Evolutionary conservation across 2,888 invertebrate species (phyloP).

Genomic region (Protonemura montana): DNA sequence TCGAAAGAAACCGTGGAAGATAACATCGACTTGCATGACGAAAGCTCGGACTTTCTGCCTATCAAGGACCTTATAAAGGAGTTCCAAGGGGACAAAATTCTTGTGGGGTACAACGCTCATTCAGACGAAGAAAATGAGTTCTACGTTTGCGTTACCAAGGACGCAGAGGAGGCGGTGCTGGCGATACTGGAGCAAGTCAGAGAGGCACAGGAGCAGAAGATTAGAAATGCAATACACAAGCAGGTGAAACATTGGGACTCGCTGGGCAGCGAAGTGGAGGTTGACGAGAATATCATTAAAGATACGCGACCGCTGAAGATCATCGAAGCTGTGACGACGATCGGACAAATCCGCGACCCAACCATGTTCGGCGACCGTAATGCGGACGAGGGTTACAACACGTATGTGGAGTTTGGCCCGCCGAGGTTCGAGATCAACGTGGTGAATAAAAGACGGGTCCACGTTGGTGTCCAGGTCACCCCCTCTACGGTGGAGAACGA

Average conservation of each 20-base stretch:
- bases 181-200: slow-evolving; percentile 66
- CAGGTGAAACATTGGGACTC: slow-evolving; percentile 64
- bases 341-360: slow-evolving; percentile 53
- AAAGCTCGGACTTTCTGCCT: slow-evolving; percentile 61
- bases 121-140: slow-evolving; percentile 71
- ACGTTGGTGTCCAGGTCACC: slow-evolving; percentile 63
- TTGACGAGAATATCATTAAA: slow-evolving; percentile 64
- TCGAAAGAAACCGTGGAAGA: slow-evolving; percentile 69
- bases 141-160: slow-evolving; percentile 69
- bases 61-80: slow-evolving; percentile 57
- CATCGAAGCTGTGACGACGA: slow-evolving; percentile 62
- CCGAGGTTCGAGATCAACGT: slow-evolving; percentile 66
- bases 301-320: slow-evolving; percentile 68
- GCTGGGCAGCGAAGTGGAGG: slow-evolving; percentile 72
- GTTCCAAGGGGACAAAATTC: slow-evolving; percentile 54
- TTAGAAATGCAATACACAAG: slow-evolving; percentile 53
- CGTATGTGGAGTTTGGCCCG: slow-evolving; percentile 71
- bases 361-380: slow-evolving; percentile 64
- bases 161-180: slow-evolving; percentile 63
- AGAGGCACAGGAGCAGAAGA: slow-evolving; percentile 59
- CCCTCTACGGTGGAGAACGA: slow-evolving; percentile 60
- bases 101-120: slow-evolving; percentile 74
- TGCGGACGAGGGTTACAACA: slow-evolving; percentile 69
- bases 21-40: slow-evolving; percentile 66
- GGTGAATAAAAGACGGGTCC: slow-evolving; percentile 66